Evolutionary conservation across 1,140 invertebrate species (phyloP), one percentile per base, ranked within the genome.

Genomic region (Macrocentrus cingulum): DNA sequence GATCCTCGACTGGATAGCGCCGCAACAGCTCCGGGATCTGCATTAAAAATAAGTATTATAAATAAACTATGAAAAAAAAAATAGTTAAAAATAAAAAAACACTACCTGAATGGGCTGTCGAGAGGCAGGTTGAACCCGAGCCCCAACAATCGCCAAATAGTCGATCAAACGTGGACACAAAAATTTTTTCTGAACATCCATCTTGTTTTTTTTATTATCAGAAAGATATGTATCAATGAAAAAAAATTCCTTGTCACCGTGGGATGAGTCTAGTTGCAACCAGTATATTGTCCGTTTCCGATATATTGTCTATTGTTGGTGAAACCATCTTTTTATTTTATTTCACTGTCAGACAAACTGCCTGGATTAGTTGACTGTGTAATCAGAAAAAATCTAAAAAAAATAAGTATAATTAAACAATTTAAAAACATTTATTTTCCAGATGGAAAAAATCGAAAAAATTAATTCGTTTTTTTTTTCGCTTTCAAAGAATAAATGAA

Each of bases 1-100:
- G 97, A 79, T 99, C 97, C 61, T 97, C 93, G 5, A 94, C 84
- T 0, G 97, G 97, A 80, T 99, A 99, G n/a, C 97, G 85, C 25
- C 96, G 85, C n/a, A 97, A 79, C 13, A 97, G 80, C 80, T 97
- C 92, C 25, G 94, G 94, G 13, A 90, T 84, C 87, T 94, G 73
- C 7, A 55, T 51, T 23, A 64, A 9, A 44, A 13, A 59, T 36
- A 18, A 59, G 23, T 48, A 58, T 49, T 1, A 20, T 2, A 32
- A 29, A 18, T 32, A 46, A 44, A 16, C 7, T n/a, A 22, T 22
- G 25, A 32, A 37, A 18, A 19, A 13, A 36, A 22, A 16, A 20
- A 44, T 37, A 42, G 13, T 57, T 20, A 45, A 41, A 29, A 44
- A 11, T 32, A 20, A 48, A 52, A 60, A 37, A 54, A 22, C 37